Evolutionary conservation across 2,113 vertebrate species (phyloP), one percentile per base, ranked within the genome.

Genomic region (Myiopsitta monachus): DNA sequence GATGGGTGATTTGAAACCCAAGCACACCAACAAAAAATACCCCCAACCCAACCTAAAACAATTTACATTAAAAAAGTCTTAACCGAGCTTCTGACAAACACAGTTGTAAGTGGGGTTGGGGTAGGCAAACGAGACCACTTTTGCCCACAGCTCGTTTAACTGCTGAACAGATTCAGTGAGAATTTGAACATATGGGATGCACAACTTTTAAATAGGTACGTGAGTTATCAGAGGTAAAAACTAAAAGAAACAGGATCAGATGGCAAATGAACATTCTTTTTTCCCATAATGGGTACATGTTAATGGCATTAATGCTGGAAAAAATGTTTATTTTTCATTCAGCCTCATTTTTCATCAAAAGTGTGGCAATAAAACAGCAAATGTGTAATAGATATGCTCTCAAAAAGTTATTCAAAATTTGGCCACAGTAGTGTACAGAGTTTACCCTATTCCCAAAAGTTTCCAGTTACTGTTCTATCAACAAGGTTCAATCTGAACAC

Each of bases 251-350:
- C 14, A 66, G n/a, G 21, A 87, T 8, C 21, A 87, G 47, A 79
- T 9, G 30, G 64, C 43, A 86, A 13, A 62, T 10, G 6, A 87
- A 47, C 28, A 41, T 22, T 46, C 11, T 23, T 26, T 62, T 62
- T 27, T 27, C 41, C 44, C 12, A 21, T 23, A 85, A 46, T 0
- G 7, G 19, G 36, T 13, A 61, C 10, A 51, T 0, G 0, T 46
- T 68, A 78, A 46, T 19, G 43, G 51, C 27, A 67, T 49, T 59
- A 83, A 46, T 4, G 22, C 0, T 38, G 28, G n/a, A 39, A 85
- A 88, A 88, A 83, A 55, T 2, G 3, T 17, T 61, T 68, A 9
- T 24, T 36, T 47, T 83, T 93, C 18, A 23, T 54, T 93, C 69
- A 75, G 63, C n/a, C 85, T 76, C 49, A 44, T 24, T 93, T 76